A percentile compares a stretch with the other conserved stretches of the same genome.
Evolutionary conservation across 2,888 invertebrate species (phyloP).

Genomic region (Callosobruchus maculatus): DNA sequence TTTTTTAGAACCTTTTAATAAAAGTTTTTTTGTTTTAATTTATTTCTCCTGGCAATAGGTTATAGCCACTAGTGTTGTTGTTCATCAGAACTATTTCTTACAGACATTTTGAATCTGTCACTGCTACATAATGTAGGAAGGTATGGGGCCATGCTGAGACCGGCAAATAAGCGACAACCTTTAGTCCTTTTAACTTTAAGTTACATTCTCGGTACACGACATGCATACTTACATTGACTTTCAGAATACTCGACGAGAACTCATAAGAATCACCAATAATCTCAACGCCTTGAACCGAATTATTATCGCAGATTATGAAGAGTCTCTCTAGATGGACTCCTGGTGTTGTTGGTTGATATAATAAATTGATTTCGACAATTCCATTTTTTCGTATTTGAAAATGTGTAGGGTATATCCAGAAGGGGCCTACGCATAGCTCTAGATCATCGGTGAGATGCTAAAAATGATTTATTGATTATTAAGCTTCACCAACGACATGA

Average conservation of each 20-base stretch:
- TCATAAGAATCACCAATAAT: constrained; percentile 49
- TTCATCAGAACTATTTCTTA: too few species aligned
- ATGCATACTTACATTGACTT: constrained; percentile 27
- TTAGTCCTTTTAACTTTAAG: too few species aligned
- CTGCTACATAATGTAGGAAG: too few species aligned
- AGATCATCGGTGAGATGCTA: neutral
- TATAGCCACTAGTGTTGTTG: too few species aligned
- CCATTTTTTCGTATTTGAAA: constrained; percentile 44
- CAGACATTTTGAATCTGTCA: too few species aligned
- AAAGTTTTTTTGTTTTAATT: too few species aligned
- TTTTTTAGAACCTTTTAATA: too few species aligned
- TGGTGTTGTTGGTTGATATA: constrained; percentile 41
- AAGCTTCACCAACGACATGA: too few species aligned
- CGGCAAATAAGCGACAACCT: too few species aligned
- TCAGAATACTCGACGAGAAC: constrained; percentile 37
- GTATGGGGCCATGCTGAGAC: too few species aligned
- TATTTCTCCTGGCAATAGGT: too few species aligned
- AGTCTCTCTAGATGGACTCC: constrained; percentile 48
- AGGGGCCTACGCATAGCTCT: constrained; percentile 27
- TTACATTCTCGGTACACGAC: too few species aligned
- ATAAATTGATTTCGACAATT: constrained; percentile 39
- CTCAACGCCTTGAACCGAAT: constrained; percentile 42
- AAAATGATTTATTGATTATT: neutral
- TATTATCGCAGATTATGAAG: constrained; percentile 48
- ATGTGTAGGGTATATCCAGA: constrained; percentile 46